Conservation (phyloP, 2,888 invertebrate genomes). For the Macrosiphum euphorbiae region DNA sequence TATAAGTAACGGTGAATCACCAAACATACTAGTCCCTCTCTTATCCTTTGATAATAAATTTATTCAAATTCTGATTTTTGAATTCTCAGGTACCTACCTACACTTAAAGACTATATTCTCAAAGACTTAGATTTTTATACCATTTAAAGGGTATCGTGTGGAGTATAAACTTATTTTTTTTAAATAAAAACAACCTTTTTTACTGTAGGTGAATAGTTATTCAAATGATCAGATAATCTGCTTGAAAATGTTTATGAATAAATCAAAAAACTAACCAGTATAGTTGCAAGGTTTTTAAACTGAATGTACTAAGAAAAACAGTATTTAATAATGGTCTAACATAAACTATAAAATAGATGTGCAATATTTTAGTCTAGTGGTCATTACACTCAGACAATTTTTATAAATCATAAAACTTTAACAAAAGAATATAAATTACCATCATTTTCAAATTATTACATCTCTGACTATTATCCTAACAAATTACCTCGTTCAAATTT, state of each 20-base stretch:
- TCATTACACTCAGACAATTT: too few species aligned
- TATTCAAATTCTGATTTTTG: not conserved
- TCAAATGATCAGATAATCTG: not conserved
- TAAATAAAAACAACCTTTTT: not conserved
- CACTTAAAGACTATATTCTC: not conserved
- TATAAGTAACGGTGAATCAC: not conserved
- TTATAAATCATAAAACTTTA: too few species aligned
- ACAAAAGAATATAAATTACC: too few species aligned
- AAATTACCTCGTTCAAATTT: not conserved
- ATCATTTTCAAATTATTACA: not conserved
- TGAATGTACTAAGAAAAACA: too few species aligned
- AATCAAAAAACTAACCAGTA: not conserved
- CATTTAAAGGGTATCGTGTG: not conserved
- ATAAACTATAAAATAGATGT: too few species aligned
- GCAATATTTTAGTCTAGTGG: too few species aligned
- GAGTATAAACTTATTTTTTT: not conserved
- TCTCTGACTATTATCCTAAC: not conserved
- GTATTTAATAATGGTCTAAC: too few species aligned
- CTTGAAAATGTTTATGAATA: not conserved
- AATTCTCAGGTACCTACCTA: not conserved
- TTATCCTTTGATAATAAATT: not conserved
- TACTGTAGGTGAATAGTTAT: not conserved
- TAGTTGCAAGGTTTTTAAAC: too few species aligned
- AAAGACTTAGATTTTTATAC: not conserved
- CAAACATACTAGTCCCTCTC: not conserved